A percentile compares a stretch with the other conserved stretches of the same genome.
phyloP scores from a whole-genome alignment of 2,888 invertebrate species.

The Diloba caeruleocephala region DNA sequence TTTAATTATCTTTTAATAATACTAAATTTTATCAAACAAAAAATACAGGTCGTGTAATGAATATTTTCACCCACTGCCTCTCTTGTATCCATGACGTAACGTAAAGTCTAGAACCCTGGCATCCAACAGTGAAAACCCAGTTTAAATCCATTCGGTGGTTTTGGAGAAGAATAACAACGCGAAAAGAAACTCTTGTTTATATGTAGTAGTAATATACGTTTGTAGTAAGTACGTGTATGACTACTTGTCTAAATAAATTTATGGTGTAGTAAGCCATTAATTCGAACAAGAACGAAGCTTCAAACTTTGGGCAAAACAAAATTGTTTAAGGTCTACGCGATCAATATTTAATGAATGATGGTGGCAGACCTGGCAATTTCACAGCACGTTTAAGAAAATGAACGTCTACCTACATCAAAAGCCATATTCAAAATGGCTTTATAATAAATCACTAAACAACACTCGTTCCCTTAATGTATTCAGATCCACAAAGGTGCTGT shows the following conservation, averaged over 20 bases:
- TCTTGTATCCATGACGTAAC: no score
- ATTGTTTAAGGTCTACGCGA: constrained; percentile 19
- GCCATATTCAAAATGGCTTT: constrained; percentile 56
- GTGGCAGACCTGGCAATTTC: constrained; percentile 15
- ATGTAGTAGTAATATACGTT: neutral
- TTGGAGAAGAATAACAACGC: no score
- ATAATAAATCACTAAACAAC: constrained; percentile 76
- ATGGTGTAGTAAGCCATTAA: constrained; percentile 18
- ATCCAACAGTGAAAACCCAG: no score
- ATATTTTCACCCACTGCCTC: no score
- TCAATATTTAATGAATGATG: constrained; percentile 35
- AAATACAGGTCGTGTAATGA: no score
- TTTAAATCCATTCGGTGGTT: no score
- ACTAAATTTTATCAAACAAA: no score
- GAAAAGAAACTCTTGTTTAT: no score
- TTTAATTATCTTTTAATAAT: no score
- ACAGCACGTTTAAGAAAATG: constrained; percentile 29
- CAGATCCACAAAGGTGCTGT: constrained; percentile 73
- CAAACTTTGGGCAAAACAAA: constrained; percentile 23
- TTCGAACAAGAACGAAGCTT: constrained; percentile 28
- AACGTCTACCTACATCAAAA: constrained; percentile 59
- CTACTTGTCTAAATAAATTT: constrained; percentile 1
- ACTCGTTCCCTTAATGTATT: constrained; percentile 73
- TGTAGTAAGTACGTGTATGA: neutral
- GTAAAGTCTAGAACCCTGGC: no score